Base-by-base conservation (phyloP, 2,797 vertebrate genomes). In the Fistularia tabacaria region DNA sequence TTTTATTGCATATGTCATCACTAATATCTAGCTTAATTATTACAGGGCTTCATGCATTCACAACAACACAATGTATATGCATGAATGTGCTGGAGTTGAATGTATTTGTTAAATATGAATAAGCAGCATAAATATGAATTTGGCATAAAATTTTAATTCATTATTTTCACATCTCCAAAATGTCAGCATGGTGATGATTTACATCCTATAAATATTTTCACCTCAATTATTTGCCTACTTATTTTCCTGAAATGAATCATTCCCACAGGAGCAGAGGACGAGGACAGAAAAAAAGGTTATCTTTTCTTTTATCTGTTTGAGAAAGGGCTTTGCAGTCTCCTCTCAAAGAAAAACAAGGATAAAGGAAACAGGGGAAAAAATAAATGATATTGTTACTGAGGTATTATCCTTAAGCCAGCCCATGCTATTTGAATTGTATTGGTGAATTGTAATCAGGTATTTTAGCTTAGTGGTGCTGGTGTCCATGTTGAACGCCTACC, bases 401-500 rank as follows among this genome's bases (percentile, higher is more conserved):
- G 95, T 90, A 93, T 97, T 97, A 97, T 90, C 92, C 86, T 77
- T 98, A 97, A 99, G 93, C 94, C 92, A 73, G 80, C 84, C 88
- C 92, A 90, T 92, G 90, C 85, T 90, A 92, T 93, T 91, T 87
- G 89, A 94, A 92, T 92, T 92, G 91, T 92, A 92, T 90, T 87
- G 86, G 76, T 89, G 95, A 98, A 98, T 98, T 90, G 88, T 95
- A 97, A 99, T 96, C 93, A 97, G 94, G 92, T 97, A 92, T 95
- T 98, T 96, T 94, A 94, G 94, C 93, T 94, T 93, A 95, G 93
- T 88, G 88, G 85, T 87, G 89, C 91, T 87, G 92, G 89, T 87
- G 88, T 93, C 91, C 86, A 85, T 89, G 93, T 90, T 91, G 85
- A 89, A 90, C 90, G 90, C 86, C 86, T 89, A 92, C 92, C 91